These are phyloP conservation scores for Anabacerthia variegaticeps DNA, from an alignment of 2,797 vertebrate species.

Conservation along the genomic window DNA sequence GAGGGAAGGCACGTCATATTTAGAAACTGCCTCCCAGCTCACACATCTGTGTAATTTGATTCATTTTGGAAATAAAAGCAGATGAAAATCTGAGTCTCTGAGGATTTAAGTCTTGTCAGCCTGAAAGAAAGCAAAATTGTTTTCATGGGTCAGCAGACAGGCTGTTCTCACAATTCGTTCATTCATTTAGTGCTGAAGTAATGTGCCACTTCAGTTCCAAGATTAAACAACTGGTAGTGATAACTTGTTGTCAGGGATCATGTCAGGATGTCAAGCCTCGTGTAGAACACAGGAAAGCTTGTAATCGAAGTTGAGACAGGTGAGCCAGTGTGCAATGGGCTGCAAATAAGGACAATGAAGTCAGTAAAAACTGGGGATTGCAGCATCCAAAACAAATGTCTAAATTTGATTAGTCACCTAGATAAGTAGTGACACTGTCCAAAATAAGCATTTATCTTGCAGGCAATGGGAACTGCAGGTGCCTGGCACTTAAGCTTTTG, in stretches of 20 bases:
- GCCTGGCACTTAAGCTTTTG: neutral
- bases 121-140: constrained; percentile 34
- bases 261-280: neutral
- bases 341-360: neutral
- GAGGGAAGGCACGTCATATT: neutral
- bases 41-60: neutral
- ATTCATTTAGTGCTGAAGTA: constrained; percentile 25
- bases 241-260: neutral
- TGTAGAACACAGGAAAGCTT: neutral
- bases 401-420: neutral
- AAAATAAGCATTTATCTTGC: neutral
- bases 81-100: neutral
- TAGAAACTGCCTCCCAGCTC: neutral
- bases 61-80: constrained; percentile 35
- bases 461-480: neutral
- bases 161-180: constrained; percentile 16
- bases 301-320: neutral
- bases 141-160: constrained; percentile 28
- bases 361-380: neutral
- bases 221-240: neutral
- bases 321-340: neutral
- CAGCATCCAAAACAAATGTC: neutral
- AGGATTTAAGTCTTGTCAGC: constrained; percentile 24
- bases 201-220: constrained; percentile 23
- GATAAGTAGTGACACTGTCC: neutral